Conservation (phyloP, 2,888 invertebrate species). For the Mystacides longicornis region DNA sequence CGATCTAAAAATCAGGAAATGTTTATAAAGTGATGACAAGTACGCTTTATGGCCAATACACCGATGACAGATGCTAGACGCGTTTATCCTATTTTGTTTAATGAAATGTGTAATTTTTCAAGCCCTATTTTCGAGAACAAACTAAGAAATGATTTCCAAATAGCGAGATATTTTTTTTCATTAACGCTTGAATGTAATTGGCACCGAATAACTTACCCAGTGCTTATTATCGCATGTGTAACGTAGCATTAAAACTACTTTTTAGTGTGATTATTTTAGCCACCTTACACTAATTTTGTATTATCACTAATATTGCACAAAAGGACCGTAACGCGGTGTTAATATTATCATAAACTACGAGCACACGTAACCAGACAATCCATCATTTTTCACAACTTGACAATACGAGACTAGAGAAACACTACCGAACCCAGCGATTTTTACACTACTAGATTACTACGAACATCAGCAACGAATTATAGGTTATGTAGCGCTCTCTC, state of each 20-base stretch:
- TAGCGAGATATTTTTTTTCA: too few species aligned
- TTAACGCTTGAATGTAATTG: too few species aligned
- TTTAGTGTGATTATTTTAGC: background rate
- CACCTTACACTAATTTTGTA: constrained; percentile 20
- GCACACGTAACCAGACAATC: constrained; percentile 50
- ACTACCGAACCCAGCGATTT: too few species aligned
- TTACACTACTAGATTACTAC: constrained; percentile 5
- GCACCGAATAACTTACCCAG: constrained; percentile 13
- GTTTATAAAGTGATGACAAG: too few species aligned
- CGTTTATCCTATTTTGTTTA: too few species aligned
- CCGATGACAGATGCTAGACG: too few species aligned
- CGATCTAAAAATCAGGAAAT: too few species aligned
- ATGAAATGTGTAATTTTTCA: too few species aligned
- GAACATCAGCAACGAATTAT: background rate
- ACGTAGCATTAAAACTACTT: constrained; percentile 9
- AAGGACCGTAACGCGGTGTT: constrained; percentile 32
- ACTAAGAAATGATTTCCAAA: too few species aligned
- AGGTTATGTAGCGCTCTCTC: constrained; percentile 25
- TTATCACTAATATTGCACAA: constrained; percentile 20
- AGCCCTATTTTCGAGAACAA: too few species aligned
- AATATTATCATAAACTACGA: constrained; percentile 51
- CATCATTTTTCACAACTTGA: constrained; percentile 48
- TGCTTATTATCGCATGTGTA: constrained; percentile 20
- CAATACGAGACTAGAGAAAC: background rate
- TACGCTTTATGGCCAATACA: too few species aligned